Evolutionary conservation across 2,113 vertebrate species (phyloP), one percentile per base, ranked within the genome.

Genomic region (Lophotis ruficrista): DNA sequence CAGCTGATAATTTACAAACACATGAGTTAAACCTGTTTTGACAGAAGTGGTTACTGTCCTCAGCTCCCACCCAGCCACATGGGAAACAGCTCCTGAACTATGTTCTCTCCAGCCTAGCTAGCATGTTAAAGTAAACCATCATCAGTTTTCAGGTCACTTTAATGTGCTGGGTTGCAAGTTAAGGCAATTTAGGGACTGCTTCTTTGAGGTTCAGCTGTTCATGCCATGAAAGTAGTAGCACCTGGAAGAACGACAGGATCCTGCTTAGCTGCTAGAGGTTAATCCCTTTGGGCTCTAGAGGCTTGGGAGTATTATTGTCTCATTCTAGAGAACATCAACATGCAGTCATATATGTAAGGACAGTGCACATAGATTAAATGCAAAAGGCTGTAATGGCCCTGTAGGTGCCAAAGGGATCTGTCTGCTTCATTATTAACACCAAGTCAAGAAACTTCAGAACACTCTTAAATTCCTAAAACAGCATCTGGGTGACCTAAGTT

Each of bases 381-480:
- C 75, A 69, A 92, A 88, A 83, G 71, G 54, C 35, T 90, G 31
- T 37, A 77, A 65, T 6, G 21, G 16, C 62, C 12, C 31, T 70
- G 3, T 6, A 0, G 0, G 31, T 56, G 35, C 30, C 81, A 82
- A 87, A 78, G 57, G 48, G 15, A 82, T 71, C 1, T 1, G 14
- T 41, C 45, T 53, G 35, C 57, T 73, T 76, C 23, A 10, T 54
- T 76, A 71, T 24, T 61, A 90, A 78, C 18, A 24, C 20, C 19
- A 61, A 14, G 1, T 22, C 4, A 27, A 43, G 30, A 79, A 85
- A 79, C 7, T 47, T 66, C 16, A 79, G 51, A 72, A 64, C 7
- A 47, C 38, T 75, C 51, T 17, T 23, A 5, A 66, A 85, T 13
- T 23, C 45, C 9, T 92, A 30, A 76, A 80, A 22, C 24, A 83